Evolutionary conservation across 2,797 vertebrate genomes (phyloP).

Genomic region (Vireo griseus): DNA sequence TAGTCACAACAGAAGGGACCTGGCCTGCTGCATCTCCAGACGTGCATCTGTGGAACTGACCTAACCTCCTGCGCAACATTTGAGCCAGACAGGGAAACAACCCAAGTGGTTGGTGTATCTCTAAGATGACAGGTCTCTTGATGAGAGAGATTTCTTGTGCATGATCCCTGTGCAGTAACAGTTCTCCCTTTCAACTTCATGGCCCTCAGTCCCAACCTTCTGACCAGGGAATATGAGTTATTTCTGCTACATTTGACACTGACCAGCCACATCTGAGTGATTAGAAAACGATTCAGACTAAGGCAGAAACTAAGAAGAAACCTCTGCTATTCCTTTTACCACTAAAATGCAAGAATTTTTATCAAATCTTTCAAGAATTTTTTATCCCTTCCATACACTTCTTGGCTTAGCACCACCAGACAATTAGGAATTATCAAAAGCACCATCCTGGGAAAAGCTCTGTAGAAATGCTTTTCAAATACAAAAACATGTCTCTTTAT

Average conservation of each 20-base stretch:
- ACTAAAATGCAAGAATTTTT: neutral
- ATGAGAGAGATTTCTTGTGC: neutral
- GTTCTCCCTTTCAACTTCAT: neutral
- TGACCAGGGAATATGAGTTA: neutral
- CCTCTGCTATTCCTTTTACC: neutral
- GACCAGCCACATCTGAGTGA: neutral
- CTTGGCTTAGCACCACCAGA: neutral
- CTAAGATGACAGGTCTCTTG: neutral
- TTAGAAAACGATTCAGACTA: neutral
- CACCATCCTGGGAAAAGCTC: neutral
- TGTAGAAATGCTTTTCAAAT: neutral
- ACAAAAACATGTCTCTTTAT: neutral
- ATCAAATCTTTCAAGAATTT: neutral
- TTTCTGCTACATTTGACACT: neutral
- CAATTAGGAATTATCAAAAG: neutral
- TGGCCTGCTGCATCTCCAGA: neutral
- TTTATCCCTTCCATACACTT: neutral
- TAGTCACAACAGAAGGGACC: neutral
- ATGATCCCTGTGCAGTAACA: neutral
- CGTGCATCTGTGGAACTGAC: neutral
- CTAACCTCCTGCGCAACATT: neutral
- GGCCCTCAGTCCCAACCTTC: neutral
- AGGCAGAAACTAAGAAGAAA: neutral
- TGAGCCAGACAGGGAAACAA: neutral
- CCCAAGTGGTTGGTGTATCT: rapidly evolving